These are phyloP conservation scores for Ceratosolen solmsi DNA, from an alignment of 1,140 invertebrate genomes.

Conservation along the genomic window DNA sequence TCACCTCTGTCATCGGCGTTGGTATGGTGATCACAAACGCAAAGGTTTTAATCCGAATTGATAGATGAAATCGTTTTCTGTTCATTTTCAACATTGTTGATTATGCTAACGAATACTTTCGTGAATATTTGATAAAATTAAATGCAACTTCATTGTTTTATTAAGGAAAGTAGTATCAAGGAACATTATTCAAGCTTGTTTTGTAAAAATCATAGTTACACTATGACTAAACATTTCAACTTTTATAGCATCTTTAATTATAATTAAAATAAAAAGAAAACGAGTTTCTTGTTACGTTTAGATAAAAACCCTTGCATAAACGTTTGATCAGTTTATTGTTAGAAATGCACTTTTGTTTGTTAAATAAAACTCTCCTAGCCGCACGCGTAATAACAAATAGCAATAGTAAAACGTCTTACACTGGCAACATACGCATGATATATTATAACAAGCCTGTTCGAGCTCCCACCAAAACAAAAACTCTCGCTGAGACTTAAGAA, in stretches of 20 bases:
- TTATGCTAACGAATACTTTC: neutral
- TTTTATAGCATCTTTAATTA: slow-evolving; percentile 4
- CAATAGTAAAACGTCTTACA: slow-evolving; percentile 51
- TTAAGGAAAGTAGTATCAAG: slow-evolving; percentile 13
- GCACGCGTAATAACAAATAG: slow-evolving; percentile 50
- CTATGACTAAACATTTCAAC: neutral
- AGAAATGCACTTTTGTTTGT: slow-evolving; percentile 50
- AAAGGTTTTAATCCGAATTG: slow-evolving; percentile 42
- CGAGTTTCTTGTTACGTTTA: slow-evolving; percentile 14
- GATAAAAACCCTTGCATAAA: slow-evolving; percentile 46
- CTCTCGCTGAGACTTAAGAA: slow-evolving; percentile 33
- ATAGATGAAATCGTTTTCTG: slow-evolving; percentile 23
- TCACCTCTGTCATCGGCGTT: slow-evolving; percentile 39
- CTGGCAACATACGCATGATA: slow-evolving; percentile 51
- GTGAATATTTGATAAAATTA: neutral
- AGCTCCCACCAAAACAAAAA: slow-evolving; percentile 47
- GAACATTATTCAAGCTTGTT: neutral
- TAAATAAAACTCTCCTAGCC: slow-evolving; percentile 47
- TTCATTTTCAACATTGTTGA: slow-evolving; percentile 21
- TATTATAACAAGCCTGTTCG: slow-evolving; percentile 49
- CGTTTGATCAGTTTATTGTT: slow-evolving; percentile 40
- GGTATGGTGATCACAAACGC: slow-evolving; percentile 22
- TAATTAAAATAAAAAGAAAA: slow-evolving; percentile 36
- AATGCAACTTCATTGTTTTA: slow-evolving; percentile 16
- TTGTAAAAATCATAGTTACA: slow-evolving; percentile 16